phyloP scores from a whole-genome alignment of 2,113 vertebrate genomes.

The Marmota flaviventris region DNA sequence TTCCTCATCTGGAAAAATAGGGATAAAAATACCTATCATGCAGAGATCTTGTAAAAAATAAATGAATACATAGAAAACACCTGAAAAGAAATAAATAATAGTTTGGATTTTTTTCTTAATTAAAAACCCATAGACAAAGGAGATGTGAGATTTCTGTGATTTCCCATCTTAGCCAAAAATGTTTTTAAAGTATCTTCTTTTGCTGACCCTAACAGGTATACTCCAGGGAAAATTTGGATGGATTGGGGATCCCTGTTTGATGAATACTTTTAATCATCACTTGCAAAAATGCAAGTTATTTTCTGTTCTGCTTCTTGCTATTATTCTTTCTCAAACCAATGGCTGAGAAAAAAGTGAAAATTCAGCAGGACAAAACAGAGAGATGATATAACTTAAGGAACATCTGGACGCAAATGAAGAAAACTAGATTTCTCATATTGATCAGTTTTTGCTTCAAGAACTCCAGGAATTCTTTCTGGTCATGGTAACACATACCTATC shows the following conservation, averaged over 20 bases:
- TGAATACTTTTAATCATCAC: constrained; percentile 6
- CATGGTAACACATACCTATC: too few relatives aligned
- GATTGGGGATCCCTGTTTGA: neutral
- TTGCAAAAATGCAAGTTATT: constrained; percentile 36
- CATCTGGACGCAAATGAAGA: constrained; percentile 43
- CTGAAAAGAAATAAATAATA: neutral
- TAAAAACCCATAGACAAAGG: neutral
- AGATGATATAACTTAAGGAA: constrained; percentile 32
- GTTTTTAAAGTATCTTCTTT: neutral
- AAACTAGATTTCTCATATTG: constrained; percentile 58
- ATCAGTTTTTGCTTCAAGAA: constrained; percentile 50
- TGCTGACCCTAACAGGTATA: neutral
- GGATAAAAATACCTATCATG: neutral
- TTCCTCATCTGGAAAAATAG: constrained; percentile 13
- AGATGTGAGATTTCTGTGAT: neutral
- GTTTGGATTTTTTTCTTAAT: neutral
- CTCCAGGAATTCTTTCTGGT: constrained; percentile 40
- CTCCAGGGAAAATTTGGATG: neutral
- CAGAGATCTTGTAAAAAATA: neutral
- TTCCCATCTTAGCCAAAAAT: neutral
- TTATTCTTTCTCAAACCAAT: constrained; percentile 52
- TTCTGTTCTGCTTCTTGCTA: constrained; percentile 3
- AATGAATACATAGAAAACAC: neutral
- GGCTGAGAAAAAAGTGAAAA: constrained; percentile 33
- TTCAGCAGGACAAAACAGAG: constrained; percentile 50